phyloP scores from a whole-genome alignment of 2,888 invertebrate species.

The Lypha dubia region DNA sequence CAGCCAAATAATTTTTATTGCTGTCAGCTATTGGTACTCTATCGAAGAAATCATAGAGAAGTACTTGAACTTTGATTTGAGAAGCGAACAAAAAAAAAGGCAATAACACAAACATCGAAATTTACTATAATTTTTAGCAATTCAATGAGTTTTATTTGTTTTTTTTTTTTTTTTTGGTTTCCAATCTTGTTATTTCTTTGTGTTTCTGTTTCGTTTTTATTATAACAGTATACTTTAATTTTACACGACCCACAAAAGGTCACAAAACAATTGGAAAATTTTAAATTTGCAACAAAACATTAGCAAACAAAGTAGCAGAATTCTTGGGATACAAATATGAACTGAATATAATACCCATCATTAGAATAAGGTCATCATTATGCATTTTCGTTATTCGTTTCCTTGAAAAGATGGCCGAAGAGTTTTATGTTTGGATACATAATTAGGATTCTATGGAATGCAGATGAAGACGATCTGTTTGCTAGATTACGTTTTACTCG shows the following conservation, averaged over 20 bases:
- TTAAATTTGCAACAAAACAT: conserved; percentile 30
- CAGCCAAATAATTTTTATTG: conserved; percentile 13
- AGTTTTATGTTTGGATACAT: neutral
- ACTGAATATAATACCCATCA: neutral
- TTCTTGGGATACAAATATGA: neutral
- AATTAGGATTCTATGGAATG: neutral
- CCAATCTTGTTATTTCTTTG: neutral
- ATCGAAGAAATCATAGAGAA: conserved; percentile 52
- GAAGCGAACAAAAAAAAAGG: conserved; percentile 17
- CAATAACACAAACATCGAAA: conserved; percentile 29
- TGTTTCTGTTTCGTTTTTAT: conserved; percentile 35
- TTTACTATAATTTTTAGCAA: conserved; percentile 69
- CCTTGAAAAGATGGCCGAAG: neutral
- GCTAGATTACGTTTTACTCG: no score
- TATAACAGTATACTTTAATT: conserved; percentile 68
- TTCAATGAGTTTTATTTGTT: conserved; percentile 55
- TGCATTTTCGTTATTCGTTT: neutral
- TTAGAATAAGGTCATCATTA: neutral
- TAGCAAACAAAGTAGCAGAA: conserved; percentile 11
- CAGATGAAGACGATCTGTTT: no score
- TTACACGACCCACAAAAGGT: conserved; percentile 67
- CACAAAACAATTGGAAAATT: conserved; percentile 58
- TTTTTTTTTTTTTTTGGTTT: no score
- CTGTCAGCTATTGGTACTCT: conserved; percentile 12
- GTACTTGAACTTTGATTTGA: conserved; percentile 66